Base-by-base conservation (phyloP, 2,888 invertebrate genomes). In the Andrena trimmerana region DNA sequence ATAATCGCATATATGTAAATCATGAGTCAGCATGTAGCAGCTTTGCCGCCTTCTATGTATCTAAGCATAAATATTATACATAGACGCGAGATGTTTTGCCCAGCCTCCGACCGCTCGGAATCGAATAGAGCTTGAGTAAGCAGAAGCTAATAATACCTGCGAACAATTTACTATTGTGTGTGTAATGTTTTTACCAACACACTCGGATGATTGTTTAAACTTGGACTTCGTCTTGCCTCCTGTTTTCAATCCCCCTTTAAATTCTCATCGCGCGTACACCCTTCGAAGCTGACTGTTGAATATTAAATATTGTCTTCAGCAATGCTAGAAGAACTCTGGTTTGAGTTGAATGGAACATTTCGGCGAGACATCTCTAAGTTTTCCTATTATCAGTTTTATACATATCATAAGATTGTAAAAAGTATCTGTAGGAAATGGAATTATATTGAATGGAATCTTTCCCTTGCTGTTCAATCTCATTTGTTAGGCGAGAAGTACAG, bases 11-110 rank as follows among this genome's bases (percentile, higher is more conserved):
- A 75, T 84, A 82, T 85, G 87, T 84, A 88, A 72, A 81, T 86
- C 84, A 87, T 85, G 72, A 81, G 80, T 85, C 79, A 80, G 62
- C 82, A 86, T 84, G 83, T 89, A 89, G 84, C 85, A 89, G 84
- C 89, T 87, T 89, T 70, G 77, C 82, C 78, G 87, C 86, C 81
- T 89, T 89, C 83, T 85, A 83, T 86, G 85, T 89, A 87, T 84
- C 69, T 83, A 85, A 86, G 66, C 84, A 83, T 87, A 88, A 77
- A 87, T 87, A 80, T 84, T 42, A 80, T 68, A 84, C 72, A 83
- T 82, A 78, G 69, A 71, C 74, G 84, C 57, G 66, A 81, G 52
- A 75, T 67, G 48, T 80, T 82, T 87, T 29, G 79, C 69, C 73
- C 74, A 76, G 69, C 70, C 74, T 81, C 82, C 86, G 76, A 76